Base-by-base conservation (phyloP, 2,888 invertebrate genomes). In the Tigriopus californicus region DNA sequence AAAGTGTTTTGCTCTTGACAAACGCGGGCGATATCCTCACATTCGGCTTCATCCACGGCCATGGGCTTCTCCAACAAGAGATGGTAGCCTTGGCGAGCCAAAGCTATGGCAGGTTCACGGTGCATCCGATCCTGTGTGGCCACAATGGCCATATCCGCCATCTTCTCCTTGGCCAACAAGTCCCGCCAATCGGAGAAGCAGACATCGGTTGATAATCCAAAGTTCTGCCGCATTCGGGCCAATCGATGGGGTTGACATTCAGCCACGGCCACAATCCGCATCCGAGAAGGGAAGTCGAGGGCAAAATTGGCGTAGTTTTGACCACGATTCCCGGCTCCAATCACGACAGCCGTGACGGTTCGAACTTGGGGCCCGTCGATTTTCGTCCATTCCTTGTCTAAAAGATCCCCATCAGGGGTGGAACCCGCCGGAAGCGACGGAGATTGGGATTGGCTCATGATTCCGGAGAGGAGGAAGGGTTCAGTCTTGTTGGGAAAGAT, bases 51-150 rank as follows among this genome's bases (percentile, higher is more conserved):
- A n/a, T 67, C 68, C 6, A 69, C 68, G 65, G 73, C 71, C 73
- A 74, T 73, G 4, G 74, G 74, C 64, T 74, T 74, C 63, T 74
- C 73, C 62, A 74, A 65, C 12, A 73, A 64, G 48, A 74, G 71
- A 62, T 73, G 67, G 61, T 73, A 73, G n/a, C 73, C 72, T 61
- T 68, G 66, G 61, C 68, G 67, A 5, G 72, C 71, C 65, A 72
- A 68, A 2, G 70, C 69, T 40, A 71, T 61, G 1, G 70, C 68
- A 33, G 72, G 71, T 15, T 60, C 49, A 8, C 60, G 22, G 60
- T 63, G 68, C 18, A 67, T 62, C 57, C 64, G 63, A 62, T 72
- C 72, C 42, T 67, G 68, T 13, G 72, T 70, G 46, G 68, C 64
- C 58, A 72, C 68, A 20, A 72, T 65, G 2, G 67, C 71, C 66